Percentiles rank a stretch among this genome's conserved stretches.
Evolutionary conservation across 37 sponge, comb jelly and placozoan species (phyloP).

Genomic region (Bolinopsis microptera): DNA sequence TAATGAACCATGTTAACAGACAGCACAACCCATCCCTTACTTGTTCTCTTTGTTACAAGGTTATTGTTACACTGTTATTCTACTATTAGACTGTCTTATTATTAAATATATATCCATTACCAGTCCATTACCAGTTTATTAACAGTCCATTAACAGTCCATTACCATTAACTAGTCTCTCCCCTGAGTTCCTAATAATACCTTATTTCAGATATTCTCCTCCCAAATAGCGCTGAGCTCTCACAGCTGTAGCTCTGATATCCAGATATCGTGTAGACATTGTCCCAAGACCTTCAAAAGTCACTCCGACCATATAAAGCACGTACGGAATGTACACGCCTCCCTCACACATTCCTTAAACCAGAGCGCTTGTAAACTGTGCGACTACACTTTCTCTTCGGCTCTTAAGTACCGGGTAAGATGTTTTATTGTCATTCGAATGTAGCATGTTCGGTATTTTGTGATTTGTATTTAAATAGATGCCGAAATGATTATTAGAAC

Average conservation of each 20-base stretch:
- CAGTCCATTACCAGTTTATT: too few species aligned
- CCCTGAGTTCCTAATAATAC: too few species aligned
- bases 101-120: too few species aligned
- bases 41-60: not conserved
- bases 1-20: not conserved
- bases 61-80: not conserved
- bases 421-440: too few species aligned
- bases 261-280: not conserved
- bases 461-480: too few species aligned
- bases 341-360: not conserved
- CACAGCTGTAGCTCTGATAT: constrained; percentile 21
- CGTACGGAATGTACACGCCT: not conserved
- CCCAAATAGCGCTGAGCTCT: not conserved
- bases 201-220: not conserved
- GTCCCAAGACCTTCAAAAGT: constrained; percentile 12
- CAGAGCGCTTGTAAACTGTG: constrained; percentile 19
- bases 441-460: too few species aligned
- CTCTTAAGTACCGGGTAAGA: constrained; percentile 16
- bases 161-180: too few species aligned
- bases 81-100: too few species aligned
- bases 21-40: constrained; percentile 28
- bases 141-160: too few species aligned
- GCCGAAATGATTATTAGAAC: too few species aligned
- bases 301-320: not conserved
- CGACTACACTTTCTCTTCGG: constrained; percentile 29